phyloP scores from a whole-genome alignment of 2,888 invertebrate genomes.

The Polymixis flavicincta region DNA sequence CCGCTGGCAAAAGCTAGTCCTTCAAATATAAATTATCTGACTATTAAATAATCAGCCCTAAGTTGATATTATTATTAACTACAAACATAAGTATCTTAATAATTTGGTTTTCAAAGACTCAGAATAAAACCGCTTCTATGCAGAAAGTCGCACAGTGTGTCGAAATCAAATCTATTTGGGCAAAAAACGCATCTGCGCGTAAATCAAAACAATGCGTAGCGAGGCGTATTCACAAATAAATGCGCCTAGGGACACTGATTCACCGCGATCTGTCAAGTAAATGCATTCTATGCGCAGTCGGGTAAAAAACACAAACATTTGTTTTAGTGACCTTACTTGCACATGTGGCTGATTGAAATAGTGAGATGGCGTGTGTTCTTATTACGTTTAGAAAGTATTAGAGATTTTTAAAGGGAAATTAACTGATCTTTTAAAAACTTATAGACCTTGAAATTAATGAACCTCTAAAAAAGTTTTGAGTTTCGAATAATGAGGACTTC shows the following conservation, averaged over 20 bases:
- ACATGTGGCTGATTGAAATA: conserved; percentile 63
- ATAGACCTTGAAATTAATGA: too few species aligned
- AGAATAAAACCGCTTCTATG: not conserved
- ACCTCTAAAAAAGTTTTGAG: too few species aligned
- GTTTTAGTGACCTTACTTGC: conserved; percentile 75
- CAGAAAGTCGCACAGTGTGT: conserved; percentile 53
- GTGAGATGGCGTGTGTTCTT: not conserved
- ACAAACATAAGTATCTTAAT: not conserved
- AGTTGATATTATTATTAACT: not conserved
- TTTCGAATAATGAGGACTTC: too few species aligned
- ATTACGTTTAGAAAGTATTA: not conserved
- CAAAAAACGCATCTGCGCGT: conserved; percentile 63
- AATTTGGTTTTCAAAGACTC: not conserved
- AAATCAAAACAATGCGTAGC: conserved; percentile 83
- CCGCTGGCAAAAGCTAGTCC: too few species aligned
- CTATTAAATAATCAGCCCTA: too few species aligned
- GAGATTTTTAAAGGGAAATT: too few species aligned
- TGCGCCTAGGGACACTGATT: conserved; percentile 84
- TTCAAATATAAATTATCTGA: too few species aligned
- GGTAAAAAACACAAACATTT: conserved; percentile 76
- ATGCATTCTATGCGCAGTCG: conserved; percentile 74
- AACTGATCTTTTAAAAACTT: too few species aligned
- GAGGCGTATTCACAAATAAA: conserved; percentile 86
- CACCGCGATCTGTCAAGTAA: conserved; percentile 85
- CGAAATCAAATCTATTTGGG: conserved; percentile 39